A percentile compares a stretch with the other conserved stretches of the same genome.
These are phyloP conservation scores for Cheilosia impressa DNA, from an alignment of 2,888 invertebrate genomes.

Conservation along the genomic window DNA sequence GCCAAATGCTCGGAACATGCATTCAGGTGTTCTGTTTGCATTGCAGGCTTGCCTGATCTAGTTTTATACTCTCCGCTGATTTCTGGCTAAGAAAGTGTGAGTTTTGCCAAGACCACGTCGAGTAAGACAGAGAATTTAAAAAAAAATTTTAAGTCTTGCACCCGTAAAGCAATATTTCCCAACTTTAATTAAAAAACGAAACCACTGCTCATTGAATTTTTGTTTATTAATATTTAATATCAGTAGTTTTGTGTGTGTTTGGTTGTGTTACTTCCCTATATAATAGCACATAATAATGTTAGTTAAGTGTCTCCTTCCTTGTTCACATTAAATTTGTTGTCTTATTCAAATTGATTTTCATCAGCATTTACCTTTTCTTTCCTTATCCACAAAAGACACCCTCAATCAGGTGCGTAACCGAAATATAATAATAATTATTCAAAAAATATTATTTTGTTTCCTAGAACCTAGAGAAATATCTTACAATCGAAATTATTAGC, in stretches of 20 bases:
- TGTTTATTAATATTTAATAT: conserved; percentile 58
- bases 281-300: conserved; percentile 53
- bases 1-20: too few relatives aligned
- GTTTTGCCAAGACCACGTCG: too few relatives aligned
- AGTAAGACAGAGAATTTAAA: too few relatives aligned
- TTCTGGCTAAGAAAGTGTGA: too few relatives aligned
- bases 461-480: conserved; percentile 15
- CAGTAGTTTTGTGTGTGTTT: conserved; percentile 54
- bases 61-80: too few relatives aligned
- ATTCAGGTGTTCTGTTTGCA: not conserved
- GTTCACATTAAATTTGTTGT: conserved; percentile 11
- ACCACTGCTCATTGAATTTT: conserved; percentile 18
- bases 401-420: not conserved
- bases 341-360: conserved; percentile 11
- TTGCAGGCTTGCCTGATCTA: too few relatives aligned
- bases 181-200: not conserved
- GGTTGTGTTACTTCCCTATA: conserved; percentile 51
- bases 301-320: conserved; percentile 31
- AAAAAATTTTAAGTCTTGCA: too few relatives aligned
- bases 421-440: conserved; percentile 21
- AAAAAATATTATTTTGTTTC: conserved; percentile 13
- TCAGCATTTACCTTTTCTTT: conserved; percentile 23
- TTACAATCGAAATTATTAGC: conserved; percentile 21
- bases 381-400: conserved; percentile 28
- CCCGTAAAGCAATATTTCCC: too few relatives aligned